These are phyloP conservation scores for Rosalia funebris DNA, from an alignment of 2,888 invertebrate species.

Conservation along the genomic window DNA sequence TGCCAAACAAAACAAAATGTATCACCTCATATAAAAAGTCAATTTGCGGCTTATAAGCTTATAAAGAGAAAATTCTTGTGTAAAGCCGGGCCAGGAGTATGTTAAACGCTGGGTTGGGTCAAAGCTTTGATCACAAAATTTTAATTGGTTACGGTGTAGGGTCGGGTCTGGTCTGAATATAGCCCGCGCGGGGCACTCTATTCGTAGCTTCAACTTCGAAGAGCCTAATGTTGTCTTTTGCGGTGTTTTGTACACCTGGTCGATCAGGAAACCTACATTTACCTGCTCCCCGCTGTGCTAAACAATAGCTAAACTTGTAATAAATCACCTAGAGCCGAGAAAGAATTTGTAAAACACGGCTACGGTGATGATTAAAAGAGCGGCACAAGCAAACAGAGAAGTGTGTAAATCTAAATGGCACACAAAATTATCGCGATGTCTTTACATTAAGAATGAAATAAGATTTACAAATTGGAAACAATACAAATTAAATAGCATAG, in stretches of 20 bases:
- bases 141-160: conserved; percentile 52
- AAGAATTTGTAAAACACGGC: conserved; percentile 63
- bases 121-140: conserved; percentile 51
- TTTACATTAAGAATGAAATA: conserved; percentile 2
- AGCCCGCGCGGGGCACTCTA: conserved; percentile 28
- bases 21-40: conserved; percentile 48
- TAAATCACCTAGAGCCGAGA: conserved; percentile 63
- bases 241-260: conserved; percentile 48
- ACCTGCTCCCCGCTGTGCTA: conserved; percentile 58
- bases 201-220: conserved; percentile 28
- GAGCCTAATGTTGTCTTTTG: conserved; percentile 40
- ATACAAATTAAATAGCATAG: background rate
- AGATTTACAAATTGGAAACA: conserved; percentile 1
- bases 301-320: conserved; percentile 62
- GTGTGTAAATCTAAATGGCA: conserved; percentile 28
- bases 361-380: conserved; percentile 63
- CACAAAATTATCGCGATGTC: conserved; percentile 8
- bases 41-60: conserved; percentile 47
- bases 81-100: conserved; percentile 39
- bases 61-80: conserved; percentile 43
- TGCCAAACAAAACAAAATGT: conserved; percentile 34
- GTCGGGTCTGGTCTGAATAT: conserved; percentile 34
- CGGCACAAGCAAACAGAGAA: conserved; percentile 49
- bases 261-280: conserved; percentile 50
- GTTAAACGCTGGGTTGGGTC: conserved; percentile 52